Percentiles rank a stretch among this genome's conserved stretches.
Evolutionary conservation across 2,888 invertebrate species (phyloP).

Genomic region (Nymphalis polychloros): DNA sequence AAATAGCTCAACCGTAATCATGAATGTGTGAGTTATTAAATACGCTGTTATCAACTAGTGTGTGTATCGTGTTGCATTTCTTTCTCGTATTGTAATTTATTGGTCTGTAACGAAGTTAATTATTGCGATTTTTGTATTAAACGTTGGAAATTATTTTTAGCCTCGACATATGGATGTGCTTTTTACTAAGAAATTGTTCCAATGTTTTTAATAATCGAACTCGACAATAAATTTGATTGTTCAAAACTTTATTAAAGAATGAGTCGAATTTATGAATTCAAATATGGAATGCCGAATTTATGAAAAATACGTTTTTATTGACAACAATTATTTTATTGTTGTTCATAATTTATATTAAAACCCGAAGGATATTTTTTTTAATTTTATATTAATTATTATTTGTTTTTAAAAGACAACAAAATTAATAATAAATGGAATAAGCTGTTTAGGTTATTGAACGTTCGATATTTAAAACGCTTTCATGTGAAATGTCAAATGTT

Average conservation of each 20-base stretch:
- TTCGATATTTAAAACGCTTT: too few relatives aligned
- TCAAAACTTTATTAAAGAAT: constrained; percentile 2
- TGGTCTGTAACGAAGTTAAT: constrained; percentile 82
- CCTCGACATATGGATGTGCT: constrained; percentile 64
- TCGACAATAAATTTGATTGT: constrained; percentile 4
- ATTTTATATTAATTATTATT: too few relatives aligned
- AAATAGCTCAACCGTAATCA: constrained; percentile 42
- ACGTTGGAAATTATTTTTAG: constrained; percentile 81
- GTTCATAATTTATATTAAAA: background rate
- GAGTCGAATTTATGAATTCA: constrained; percentile 2
- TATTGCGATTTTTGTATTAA: constrained; percentile 82
- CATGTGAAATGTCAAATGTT: too few relatives aligned
- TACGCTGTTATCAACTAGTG: constrained; percentile 45
- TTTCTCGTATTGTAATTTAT: constrained; percentile 82
- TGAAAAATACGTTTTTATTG: background rate
- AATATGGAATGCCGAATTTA: constrained; percentile 6
- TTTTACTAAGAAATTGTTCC: constrained; percentile 67
- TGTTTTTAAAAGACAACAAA: too few relatives aligned
- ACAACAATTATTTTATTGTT: constrained; percentile 3
- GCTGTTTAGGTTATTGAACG: too few relatives aligned
- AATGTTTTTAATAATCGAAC: constrained; percentile 19
- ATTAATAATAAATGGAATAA: too few relatives aligned
- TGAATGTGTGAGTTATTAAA: constrained; percentile 33
- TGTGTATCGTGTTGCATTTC: constrained; percentile 73
- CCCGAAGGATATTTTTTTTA: too few relatives aligned